A percentile compares a stretch with the other conserved stretches of the same genome.
Evolutionary conservation across 2,888 invertebrate genomes (phyloP).

Genomic region (Nineta flava): DNA sequence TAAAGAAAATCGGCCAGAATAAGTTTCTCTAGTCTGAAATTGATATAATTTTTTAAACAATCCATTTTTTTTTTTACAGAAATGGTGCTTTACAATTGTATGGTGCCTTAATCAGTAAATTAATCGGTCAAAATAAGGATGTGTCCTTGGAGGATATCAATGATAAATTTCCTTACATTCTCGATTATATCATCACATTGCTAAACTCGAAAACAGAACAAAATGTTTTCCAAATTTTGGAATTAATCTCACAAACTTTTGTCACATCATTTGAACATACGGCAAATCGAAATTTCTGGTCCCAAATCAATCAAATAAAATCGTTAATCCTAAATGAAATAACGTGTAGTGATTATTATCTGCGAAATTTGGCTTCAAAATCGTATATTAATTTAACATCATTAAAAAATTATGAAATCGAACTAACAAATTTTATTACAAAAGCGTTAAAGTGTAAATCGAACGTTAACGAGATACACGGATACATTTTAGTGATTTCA

Average conservation of each 20-base stretch:
- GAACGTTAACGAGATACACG: not conserved
- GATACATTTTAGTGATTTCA: not conserved
- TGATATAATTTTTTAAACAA: too few species aligned
- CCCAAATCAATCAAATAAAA: not conserved
- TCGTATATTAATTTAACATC: not conserved
- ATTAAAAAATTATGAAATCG: not conserved
- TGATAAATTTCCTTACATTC: not conserved
- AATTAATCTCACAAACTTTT: not conserved
- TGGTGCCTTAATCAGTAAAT: slow-evolving; percentile 1
- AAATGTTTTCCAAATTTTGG: not conserved
- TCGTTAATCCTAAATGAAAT: not conserved
- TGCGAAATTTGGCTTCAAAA: not conserved
- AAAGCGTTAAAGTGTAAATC: not conserved
- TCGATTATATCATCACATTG: not conserved
- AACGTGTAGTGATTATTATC: not conserved
- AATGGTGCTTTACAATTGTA: slow-evolving; percentile 1
- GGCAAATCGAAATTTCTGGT: not conserved
- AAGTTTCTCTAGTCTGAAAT: too few species aligned
- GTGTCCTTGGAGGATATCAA: not conserved
- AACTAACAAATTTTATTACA: not conserved
- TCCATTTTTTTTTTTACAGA: slow-evolving; percentile 1
- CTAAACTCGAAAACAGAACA: not conserved
- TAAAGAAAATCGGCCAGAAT: too few species aligned
- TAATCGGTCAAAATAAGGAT: slow-evolving; percentile 1
- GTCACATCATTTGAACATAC: not conserved